Evolutionary conservation across 2,797 vertebrate genomes (phyloP), one percentile per base, ranked within the genome.

Genomic region (Parotocinclus haroldoi): DNA sequence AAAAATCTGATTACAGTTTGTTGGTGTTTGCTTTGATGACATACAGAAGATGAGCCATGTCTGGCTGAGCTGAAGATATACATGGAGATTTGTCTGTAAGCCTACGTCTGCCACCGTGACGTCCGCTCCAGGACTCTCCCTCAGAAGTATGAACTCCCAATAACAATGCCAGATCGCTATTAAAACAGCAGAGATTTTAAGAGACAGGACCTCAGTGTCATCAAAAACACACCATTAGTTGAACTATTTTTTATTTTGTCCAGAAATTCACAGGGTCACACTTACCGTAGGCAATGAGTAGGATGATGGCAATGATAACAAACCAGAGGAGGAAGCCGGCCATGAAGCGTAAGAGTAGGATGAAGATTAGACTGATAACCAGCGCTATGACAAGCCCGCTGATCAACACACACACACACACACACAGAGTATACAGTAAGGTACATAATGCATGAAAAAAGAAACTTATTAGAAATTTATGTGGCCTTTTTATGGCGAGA

Each of bases 1-100:
- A 27, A 27, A 27, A 27, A 27, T 2, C 2, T 27, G 27, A 27
- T 27, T 27, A 2, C 27, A 27, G 27, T 27, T 53, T 27, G 18
- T 53, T 36, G n/a, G 1, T 38, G 9, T 14, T 56, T 46, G 19
- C n/a, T 53, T 10, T 63, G 60, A 18, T 9, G 40, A 92, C 94
- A 94, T 81, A 96, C 94, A 88, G 74, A 96, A 85, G 19, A 89
- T 58, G 39, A 95, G 84, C 95, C 95, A 97, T 0, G 93, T 94
- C 82, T 97, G 92, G 59, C 88, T 91, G 82, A 95, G 87, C 19
- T 91, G 88, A 36, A 97, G 87, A 72, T 96, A 95, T 44, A 93
- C 77, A 54, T 87, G 88, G 68, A 96, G 80, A 79, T 94, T 90
- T 0, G 87, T 91, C 81, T 95, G 94, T 68, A 96, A 82, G 18